phyloP scores from a whole-genome alignment of 2,888 invertebrate species.

The Melikaiella ostensackeni region DNA sequence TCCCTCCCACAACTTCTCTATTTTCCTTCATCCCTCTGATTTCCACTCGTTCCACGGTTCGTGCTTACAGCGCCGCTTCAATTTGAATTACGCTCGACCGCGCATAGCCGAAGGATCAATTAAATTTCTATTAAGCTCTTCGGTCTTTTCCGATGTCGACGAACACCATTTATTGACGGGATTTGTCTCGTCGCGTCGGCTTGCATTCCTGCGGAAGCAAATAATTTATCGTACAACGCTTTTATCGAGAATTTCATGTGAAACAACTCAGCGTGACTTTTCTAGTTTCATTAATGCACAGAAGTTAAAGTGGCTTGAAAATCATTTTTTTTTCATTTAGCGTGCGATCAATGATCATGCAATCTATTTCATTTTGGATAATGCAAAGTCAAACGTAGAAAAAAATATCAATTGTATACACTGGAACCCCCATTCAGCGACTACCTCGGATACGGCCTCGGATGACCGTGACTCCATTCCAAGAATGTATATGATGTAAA shows the following conservation, averaged over 20 bases:
- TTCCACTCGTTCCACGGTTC: slow-evolving; percentile 17
- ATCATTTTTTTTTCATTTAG: too few relatives aligned
- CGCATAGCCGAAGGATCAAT: slow-evolving; percentile 74
- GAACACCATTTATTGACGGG: slow-evolving; percentile 67
- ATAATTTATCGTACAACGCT: slow-evolving; percentile 1
- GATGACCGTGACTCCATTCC: too few relatives aligned
- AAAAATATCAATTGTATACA: too few relatives aligned
- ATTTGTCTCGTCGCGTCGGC: slow-evolving; percentile 54
- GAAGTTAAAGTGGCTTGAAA: too few relatives aligned
- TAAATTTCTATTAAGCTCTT: slow-evolving; percentile 74
- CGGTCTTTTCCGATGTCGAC: slow-evolving; percentile 63
- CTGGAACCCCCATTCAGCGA: too few relatives aligned
- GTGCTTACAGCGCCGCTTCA: slow-evolving; percentile 59
- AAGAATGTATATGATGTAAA: too few relatives aligned
- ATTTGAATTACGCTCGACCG: slow-evolving; percentile 73
- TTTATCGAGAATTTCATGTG: slow-evolving; percentile 16
- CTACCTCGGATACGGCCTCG: too few relatives aligned
- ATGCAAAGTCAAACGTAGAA: too few relatives aligned
- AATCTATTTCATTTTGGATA: too few relatives aligned
- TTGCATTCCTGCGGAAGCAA: slow-evolving; percentile 16
- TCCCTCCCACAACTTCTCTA: neutral
- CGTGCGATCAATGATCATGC: too few relatives aligned
- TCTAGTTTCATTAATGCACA: neutral
- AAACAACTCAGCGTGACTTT: neutral
- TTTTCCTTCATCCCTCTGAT: slow-evolving; percentile 17